Percentiles rank a stretch among this genome's conserved stretches.
Conservation (phyloP, 2,888 invertebrate species). For the Quadroppia sp. region DNA sequence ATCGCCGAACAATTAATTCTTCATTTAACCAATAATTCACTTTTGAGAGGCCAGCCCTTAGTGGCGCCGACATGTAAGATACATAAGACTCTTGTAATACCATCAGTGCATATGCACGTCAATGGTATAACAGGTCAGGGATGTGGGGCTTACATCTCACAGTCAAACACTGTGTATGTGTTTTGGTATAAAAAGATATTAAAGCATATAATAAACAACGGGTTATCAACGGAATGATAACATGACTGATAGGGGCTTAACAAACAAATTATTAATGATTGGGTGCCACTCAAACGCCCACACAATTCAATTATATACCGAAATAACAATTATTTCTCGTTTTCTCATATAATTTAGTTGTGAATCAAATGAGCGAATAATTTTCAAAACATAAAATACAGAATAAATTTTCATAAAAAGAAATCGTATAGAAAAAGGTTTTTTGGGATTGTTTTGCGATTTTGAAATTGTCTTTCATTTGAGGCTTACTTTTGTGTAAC, state of each 20-base stretch:
- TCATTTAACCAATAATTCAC: conserved; percentile 14
- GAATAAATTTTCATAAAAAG: no score
- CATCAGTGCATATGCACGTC: no score
- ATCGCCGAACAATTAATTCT: conserved; percentile 3
- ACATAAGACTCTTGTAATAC: no score
- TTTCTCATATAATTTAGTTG: no score
- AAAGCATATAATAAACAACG: not conserved
- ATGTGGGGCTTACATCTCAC: not conserved
- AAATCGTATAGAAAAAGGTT: no score
- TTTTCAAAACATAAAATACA: no score
- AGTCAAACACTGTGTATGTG: not conserved
- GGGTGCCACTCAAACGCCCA: not conserved
- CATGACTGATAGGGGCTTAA: not conserved
- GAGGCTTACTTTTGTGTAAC: no score
- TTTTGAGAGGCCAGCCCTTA: not conserved
- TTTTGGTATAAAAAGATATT: not conserved
- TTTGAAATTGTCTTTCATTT: no score
- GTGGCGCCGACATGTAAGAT: not conserved
- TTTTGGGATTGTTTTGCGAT: no score
- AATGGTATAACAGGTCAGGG: conserved; percentile 4
- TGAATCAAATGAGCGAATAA: no score
- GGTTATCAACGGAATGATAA: not conserved
- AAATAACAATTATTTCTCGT: not conserved
- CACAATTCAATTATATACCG: not conserved
- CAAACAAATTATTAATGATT: conserved; percentile 3